These are phyloP conservation scores for Lacanobia wlatinum DNA, from an alignment of 2,888 invertebrate species.

Conservation along the genomic window DNA sequence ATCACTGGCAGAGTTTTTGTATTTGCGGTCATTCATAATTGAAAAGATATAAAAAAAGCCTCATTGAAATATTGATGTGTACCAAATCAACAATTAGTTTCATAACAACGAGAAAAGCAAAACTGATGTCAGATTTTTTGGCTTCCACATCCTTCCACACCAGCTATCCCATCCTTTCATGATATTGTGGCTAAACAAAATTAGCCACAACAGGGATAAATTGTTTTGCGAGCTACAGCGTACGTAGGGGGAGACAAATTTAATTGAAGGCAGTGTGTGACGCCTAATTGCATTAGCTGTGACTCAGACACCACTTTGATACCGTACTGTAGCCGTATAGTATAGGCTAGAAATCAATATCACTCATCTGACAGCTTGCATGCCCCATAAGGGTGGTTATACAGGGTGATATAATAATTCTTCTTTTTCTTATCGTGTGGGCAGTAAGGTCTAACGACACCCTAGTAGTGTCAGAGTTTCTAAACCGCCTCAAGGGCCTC, in stretches of 20 bases:
- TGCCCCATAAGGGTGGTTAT: background rate
- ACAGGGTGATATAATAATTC: background rate
- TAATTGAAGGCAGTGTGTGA: background rate
- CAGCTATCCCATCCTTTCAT: too few species aligned
- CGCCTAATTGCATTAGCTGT: background rate
- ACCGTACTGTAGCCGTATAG: background rate
- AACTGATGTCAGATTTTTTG: background rate
- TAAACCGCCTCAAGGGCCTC: too few species aligned
- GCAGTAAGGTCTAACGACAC: too few species aligned
- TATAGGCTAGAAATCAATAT: constrained; percentile 19
- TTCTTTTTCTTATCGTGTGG: too few species aligned
- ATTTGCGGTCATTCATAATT: too few species aligned
- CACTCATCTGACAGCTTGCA: background rate
- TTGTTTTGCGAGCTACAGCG: background rate
- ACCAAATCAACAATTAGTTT: too few species aligned
- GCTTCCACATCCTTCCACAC: too few species aligned
- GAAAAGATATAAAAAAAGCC: too few species aligned
- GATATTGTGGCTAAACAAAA: background rate
- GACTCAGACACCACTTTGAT: background rate
- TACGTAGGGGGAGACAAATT: background rate
- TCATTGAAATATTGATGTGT: too few species aligned
- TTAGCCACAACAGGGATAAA: background rate
- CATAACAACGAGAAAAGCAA: too few species aligned
- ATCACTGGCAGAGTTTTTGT: too few species aligned
- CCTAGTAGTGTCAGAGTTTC: too few species aligned